Evolutionary conservation across 2,797 vertebrate genomes (phyloP).

Genomic region (Macroramphosus scolopax): DNA sequence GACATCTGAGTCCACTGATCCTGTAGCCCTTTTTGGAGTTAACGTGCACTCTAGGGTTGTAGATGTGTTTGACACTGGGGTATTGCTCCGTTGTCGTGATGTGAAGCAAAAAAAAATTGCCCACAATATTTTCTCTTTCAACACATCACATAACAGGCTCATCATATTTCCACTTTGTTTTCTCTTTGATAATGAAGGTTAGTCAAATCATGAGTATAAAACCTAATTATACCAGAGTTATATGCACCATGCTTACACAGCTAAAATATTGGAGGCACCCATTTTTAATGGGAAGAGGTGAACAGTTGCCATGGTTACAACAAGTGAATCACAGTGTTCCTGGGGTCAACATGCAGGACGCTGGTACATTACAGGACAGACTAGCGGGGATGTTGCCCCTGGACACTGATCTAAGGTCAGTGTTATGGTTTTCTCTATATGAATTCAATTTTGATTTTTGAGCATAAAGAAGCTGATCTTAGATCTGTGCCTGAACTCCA

Average conservation of each 20-base stretch:
- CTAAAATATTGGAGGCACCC: conserved; percentile 38
- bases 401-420: conserved; percentile 48
- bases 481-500: conserved; percentile 38
- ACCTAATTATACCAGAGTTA: conserved; percentile 32
- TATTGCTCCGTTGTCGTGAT: conserved; percentile 64
- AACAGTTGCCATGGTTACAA: conserved; percentile 39
- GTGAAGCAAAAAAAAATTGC: no score
- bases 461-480: conserved; percentile 29
- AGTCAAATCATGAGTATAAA: conserved; percentile 22
- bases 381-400: conserved; percentile 35
- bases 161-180: no score
- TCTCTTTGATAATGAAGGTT: no score
- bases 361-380: conserved; percentile 54
- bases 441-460: no score
- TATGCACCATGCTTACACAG: conserved; percentile 59
- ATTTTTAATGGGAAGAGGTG: conserved; percentile 24
- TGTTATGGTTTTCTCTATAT: conserved; percentile 1
- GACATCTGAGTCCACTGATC: conserved; percentile 56
- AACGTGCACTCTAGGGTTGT: conserved; percentile 50
- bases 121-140: neutral
- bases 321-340: conserved; percentile 68
- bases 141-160: conserved; percentile 5
- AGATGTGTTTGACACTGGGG: conserved; percentile 34
- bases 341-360: conserved; percentile 70
- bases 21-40: conserved; percentile 69